Evolutionary conservation across 2,113 vertebrate species (phyloP).

Genomic region (Crocuta crocuta): DNA sequence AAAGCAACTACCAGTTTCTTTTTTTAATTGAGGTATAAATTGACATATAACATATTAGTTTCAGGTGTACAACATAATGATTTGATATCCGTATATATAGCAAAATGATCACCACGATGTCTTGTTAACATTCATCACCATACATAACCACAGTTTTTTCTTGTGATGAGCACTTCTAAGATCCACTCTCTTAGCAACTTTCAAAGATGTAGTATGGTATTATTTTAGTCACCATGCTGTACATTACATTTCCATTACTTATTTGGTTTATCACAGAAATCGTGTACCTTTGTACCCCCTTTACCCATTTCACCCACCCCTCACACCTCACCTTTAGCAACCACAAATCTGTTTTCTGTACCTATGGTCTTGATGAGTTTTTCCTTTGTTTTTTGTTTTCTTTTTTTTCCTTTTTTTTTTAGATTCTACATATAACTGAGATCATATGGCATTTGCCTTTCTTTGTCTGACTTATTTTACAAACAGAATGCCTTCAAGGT

Average conservation of each 20-base stretch:
- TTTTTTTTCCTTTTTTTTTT: neutral
- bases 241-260: neutral
- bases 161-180: neutral
- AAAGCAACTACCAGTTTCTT: neutral
- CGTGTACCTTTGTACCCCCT: neutral
- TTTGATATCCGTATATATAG: no score
- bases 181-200: neutral
- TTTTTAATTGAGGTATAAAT: neutral
- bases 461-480: no score
- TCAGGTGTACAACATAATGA: neutral
- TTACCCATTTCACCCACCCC: neutral
- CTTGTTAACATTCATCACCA: neutral
- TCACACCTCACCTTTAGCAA: neutral
- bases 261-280: neutral
- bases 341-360: neutral
- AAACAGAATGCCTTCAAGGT: no score
- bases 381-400: no score
- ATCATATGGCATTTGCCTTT: no score
- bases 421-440: neutral
- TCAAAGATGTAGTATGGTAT: neutral
- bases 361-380: neutral
- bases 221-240: neutral
- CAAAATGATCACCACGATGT: neutral
- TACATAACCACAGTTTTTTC: neutral
- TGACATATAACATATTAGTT: neutral